phyloP scores from a whole-genome alignment of 1,140 invertebrate genomes.

The Drosophila grimshawi region DNA sequence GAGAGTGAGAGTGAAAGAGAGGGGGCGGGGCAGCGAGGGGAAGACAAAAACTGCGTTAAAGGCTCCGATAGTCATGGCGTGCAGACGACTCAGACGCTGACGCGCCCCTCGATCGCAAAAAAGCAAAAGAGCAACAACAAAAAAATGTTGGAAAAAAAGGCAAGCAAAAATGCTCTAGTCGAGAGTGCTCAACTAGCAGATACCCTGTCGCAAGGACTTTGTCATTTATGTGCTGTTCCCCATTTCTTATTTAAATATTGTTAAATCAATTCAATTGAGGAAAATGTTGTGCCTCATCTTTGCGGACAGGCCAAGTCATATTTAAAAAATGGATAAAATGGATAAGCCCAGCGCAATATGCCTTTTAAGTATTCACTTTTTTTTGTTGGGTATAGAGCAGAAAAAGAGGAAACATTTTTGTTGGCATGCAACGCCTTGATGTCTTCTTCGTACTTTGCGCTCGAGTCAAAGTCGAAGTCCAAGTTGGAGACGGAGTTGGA shows the following conservation, averaged over 20 bases:
- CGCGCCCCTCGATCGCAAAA: conserved; percentile 71
- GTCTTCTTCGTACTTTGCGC: conserved; percentile 58
- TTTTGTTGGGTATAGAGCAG: background rate
- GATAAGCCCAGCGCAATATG: background rate
- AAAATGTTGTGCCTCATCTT: background rate
- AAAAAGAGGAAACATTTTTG: conserved; percentile 66
- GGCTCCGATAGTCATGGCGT: conserved; percentile 57
- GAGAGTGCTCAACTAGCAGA: background rate
- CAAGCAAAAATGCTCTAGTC: background rate
- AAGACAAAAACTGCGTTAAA: conserved; percentile 18
- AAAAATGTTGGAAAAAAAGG: conserved; percentile 1
- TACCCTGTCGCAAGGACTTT: background rate
- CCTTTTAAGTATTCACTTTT: background rate
- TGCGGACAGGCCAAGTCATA: background rate
- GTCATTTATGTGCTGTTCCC: too few species aligned
- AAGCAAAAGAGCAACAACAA: conserved; percentile 28
- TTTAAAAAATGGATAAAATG: too few species aligned
- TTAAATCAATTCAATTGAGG: too few species aligned
- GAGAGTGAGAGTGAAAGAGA: background rate
- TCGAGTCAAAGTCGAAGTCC: background rate
- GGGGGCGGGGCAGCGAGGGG: background rate
- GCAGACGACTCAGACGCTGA: conserved; percentile 65
- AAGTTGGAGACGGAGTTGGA: background rate
- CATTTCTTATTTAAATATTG: too few species aligned
- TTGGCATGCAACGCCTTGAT: conserved; percentile 81